phyloP scores from a whole-genome alignment of 53 echinoderm and acorn worm species.

The Hippasteria phrygiana region DNA sequence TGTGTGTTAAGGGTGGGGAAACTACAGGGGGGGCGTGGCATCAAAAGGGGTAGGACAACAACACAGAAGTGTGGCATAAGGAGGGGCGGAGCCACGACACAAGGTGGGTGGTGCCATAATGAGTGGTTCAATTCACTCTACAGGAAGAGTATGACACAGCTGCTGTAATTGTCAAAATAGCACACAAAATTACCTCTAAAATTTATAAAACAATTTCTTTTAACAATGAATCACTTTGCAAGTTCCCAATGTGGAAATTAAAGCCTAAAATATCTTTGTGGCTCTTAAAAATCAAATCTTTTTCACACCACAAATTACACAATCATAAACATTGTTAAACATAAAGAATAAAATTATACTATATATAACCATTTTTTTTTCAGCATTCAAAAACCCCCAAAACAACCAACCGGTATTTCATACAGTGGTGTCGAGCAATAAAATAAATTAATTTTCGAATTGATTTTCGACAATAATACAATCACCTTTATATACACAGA shows the following conservation, averaged over 20 bases:
- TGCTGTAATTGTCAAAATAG: too few species aligned
- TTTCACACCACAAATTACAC: not conserved
- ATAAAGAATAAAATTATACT: conserved; percentile 42
- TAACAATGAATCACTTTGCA: too few species aligned
- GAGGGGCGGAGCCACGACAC: not conserved
- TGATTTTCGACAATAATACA: conserved; percentile 53
- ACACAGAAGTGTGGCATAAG: not conserved
- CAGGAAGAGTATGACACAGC: too few species aligned
- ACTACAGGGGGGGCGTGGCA: too few species aligned
- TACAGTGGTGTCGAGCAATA: conserved; percentile 39
- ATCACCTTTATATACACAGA: conserved; percentile 58
- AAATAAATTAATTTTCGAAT: conserved; percentile 47
- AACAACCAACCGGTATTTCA: conserved; percentile 52
- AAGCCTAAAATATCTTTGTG: too few species aligned
- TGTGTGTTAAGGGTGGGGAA: too few species aligned
- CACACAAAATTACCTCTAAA: too few species aligned
- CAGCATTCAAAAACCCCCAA: conserved; percentile 51
- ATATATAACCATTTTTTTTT: conserved; percentile 34
- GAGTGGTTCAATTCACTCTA: too few species aligned
- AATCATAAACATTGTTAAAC: not conserved
- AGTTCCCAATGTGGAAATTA: too few species aligned
- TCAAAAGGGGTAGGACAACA: not conserved
- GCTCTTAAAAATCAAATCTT: not conserved
- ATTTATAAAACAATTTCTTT: too few species aligned
- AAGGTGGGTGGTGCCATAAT: not conserved